These are phyloP conservation scores for Oxystoma pomonae DNA, from an alignment of 2,888 invertebrate species.

Conservation along the genomic window DNA sequence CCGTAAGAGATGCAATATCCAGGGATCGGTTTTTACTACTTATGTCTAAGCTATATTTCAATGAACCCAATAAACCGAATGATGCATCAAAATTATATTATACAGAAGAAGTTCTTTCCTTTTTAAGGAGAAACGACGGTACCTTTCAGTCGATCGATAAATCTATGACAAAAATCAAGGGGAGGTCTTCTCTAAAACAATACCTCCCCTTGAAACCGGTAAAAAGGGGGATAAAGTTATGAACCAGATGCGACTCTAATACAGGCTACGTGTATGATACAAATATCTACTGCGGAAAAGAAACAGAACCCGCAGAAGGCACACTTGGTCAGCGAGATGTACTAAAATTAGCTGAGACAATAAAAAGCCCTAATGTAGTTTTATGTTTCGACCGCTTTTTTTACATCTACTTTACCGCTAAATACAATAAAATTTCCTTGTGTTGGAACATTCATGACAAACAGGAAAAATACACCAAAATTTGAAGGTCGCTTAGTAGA, in stretches of 20 bases:
- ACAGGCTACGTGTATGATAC: not conserved
- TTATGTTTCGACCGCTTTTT: not conserved
- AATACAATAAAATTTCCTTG: not conserved
- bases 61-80: not conserved
- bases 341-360: not conserved
- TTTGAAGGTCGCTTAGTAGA: slow-evolving; percentile 7
- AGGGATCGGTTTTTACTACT: not conserved
- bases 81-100: not conserved
- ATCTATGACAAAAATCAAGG: not conserved
- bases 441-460: not conserved
- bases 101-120: not conserved
- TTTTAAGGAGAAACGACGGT: not conserved
- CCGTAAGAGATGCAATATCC: not conserved
- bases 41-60: not conserved
- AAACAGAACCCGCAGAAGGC: not conserved
- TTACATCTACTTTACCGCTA: not conserved
- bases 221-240: not conserved
- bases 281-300: not conserved
- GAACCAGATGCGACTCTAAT: not conserved
- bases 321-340: not conserved
- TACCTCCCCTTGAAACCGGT: not conserved
- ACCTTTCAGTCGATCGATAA: not conserved
- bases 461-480: slow-evolving; percentile 6
- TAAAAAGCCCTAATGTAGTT: not conserved
- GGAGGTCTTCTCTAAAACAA: not conserved